Conservation (phyloP, 2,888 invertebrate genomes). For the Nomada flava region DNA sequence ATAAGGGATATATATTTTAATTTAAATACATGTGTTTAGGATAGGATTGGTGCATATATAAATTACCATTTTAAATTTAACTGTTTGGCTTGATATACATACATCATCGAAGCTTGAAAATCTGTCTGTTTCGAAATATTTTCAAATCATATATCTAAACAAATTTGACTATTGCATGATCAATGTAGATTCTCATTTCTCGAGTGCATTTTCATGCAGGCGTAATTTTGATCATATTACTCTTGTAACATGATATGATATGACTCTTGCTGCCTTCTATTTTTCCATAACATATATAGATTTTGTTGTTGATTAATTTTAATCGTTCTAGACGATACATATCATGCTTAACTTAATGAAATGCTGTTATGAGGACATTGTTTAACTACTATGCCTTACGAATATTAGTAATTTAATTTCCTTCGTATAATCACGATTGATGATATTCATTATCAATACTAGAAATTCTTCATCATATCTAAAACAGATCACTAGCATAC, state of each 20-base stretch:
- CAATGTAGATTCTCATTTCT: constrained; percentile 28
- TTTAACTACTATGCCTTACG: constrained; percentile 10
- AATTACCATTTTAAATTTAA: too few relatives aligned
- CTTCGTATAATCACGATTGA: constrained; percentile 1
- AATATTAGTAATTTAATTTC: not conserved
- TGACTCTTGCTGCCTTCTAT: constrained; percentile 5
- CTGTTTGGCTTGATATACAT: not conserved
- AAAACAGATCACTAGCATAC: not conserved
- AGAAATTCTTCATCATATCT: constrained; percentile 1
- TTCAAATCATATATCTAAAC: constrained; percentile 1
- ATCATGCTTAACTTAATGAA: constrained; percentile 38
- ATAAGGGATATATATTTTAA: not conserved
- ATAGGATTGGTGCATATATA: too few relatives aligned
- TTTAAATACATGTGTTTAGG: not conserved
- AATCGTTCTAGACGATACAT: constrained; percentile 4
- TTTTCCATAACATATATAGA: constrained; percentile 31
- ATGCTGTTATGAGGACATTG: constrained; percentile 2
- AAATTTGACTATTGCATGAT: constrained; percentile 39
- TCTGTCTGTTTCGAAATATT: constrained; percentile 2
- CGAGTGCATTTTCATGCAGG: not conserved
- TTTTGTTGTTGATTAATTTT: constrained; percentile 14
- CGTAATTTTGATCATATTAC: constrained; percentile 2
- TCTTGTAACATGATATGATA: constrained; percentile 1
- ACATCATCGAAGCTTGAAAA: constrained; percentile 8
- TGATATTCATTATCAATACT: not conserved